Base-by-base conservation (phyloP, 30 jellyfish, hydroid and myxozoan genomes). In the Pseudorhiza aurosa region DNA sequence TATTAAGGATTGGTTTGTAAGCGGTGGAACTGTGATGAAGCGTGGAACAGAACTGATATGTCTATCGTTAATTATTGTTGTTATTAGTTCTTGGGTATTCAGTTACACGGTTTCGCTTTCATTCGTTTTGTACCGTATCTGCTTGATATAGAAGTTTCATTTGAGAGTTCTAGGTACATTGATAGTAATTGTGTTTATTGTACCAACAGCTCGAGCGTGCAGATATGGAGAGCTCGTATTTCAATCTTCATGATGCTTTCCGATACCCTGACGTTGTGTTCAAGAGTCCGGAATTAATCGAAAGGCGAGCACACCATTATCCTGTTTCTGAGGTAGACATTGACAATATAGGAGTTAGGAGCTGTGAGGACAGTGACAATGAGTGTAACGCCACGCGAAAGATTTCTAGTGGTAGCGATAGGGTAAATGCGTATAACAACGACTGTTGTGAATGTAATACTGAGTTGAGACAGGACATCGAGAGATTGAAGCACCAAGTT, bases 391-490 rank as follows among this genome's bases (percentile, higher is more conserved):
- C 25, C 2, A 47, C 30, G 32, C 83, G 73, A 19, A 65, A 32
- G 26, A 19, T 30, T 2, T 56, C 33, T 10, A 56, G 58, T 0
- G 51, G 35, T 2, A 59, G 32, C 6, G 57, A 72, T 21, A 22
- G 30, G 39, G 65, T 45, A 35, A 44, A 26, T 21, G 69, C 49
- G 4, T 30, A 30, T 22, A 46, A 27, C 57, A 45, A 70, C n/a
- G 88, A 72, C 42, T 84, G 95, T 58, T 84, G 95, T 37, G 64
- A 59, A 21, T 85, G 96, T 55, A 85, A 67, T 85, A 30, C 56
- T 62, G 90, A 85, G n/a, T 51, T 85, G 50, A 33, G 90, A 55
- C 27, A 69, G 49, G 96, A 85, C 69, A 56, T 85, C 2, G 82
- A 67, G 18, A 68, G 56, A 18, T 56, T 85, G 45, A 62, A 60